phyloP scores from a whole-genome alignment of 2,113 vertebrate genomes.

The Ceratotherium simum region DNA sequence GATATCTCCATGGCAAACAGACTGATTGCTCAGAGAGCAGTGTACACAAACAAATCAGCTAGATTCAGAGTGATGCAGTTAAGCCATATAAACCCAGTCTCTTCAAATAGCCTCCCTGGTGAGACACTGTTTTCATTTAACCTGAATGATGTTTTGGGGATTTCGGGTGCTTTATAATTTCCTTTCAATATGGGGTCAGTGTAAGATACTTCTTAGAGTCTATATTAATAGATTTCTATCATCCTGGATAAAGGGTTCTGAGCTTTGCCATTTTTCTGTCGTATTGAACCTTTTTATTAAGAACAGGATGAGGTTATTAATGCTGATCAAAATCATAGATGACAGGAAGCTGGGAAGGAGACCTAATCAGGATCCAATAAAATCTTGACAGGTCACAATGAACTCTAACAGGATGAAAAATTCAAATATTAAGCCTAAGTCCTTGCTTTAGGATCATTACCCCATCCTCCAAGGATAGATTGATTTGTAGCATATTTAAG shows the following conservation, averaged over 20 bases:
- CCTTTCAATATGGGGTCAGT: slow-evolving; percentile 42
- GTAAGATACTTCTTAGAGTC: not conserved
- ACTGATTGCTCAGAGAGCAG: slow-evolving; percentile 59
- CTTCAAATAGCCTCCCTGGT: slow-evolving; percentile 10
- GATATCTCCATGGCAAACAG: slow-evolving; percentile 50
- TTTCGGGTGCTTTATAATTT: slow-evolving; percentile 55
- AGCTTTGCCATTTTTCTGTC: slow-evolving; percentile 39
- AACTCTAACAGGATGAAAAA: slow-evolving; percentile 42
- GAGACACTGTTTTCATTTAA: slow-evolving; percentile 48
- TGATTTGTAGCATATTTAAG: not conserved
- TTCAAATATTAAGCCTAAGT: not conserved
- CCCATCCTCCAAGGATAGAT: not conserved
- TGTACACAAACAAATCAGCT: slow-evolving; percentile 68
- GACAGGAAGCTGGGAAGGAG: slow-evolving; percentile 45
- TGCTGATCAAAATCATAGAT: slow-evolving; percentile 55
- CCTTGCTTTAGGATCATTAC: slow-evolving; percentile 27
- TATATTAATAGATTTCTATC: slow-evolving; percentile 65
- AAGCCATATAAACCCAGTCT: not conserved
- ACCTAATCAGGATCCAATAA: slow-evolving; percentile 2
- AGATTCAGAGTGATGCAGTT: slow-evolving; percentile 49
- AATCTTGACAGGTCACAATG: slow-evolving; percentile 25
- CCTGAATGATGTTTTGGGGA: slow-evolving; percentile 12
- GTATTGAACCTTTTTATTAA: slow-evolving; percentile 54
- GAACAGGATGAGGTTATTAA: not conserved
- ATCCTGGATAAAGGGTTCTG: slow-evolving; percentile 5